Percentiles rank a stretch among this genome's conserved stretches.
These are phyloP conservation scores for Thripadectes ignobilis DNA, from an alignment of 2,797 vertebrate genomes.

Conservation along the genomic window DNA sequence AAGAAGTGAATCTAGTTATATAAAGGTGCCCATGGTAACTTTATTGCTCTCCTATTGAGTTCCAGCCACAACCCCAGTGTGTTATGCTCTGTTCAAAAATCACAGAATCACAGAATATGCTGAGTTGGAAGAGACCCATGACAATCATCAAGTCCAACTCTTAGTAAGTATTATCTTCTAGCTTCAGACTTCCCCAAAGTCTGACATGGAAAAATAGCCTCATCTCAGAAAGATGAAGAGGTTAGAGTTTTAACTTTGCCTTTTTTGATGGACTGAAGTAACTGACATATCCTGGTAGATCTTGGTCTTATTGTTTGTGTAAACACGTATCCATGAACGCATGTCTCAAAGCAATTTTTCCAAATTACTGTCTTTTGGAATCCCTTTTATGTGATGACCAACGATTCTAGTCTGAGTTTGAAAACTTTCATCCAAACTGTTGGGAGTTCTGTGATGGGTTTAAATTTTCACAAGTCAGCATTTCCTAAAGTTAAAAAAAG, in stretches of 20 bases:
- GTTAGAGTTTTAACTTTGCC: background rate
- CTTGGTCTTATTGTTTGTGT: background rate
- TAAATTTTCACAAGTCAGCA: background rate
- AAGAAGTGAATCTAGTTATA: background rate
- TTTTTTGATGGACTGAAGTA: background rate
- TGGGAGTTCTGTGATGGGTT: background rate
- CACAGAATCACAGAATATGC: background rate
- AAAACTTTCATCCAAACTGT: background rate
- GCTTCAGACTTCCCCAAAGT: background rate
- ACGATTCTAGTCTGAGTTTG: background rate
- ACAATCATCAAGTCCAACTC: background rate
- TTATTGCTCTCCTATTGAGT: background rate
- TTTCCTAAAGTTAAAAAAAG: background rate
- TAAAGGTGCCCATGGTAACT: background rate
- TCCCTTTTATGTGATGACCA: background rate
- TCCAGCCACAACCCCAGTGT: background rate
- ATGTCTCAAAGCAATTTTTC: background rate
- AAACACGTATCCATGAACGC: accelerated
- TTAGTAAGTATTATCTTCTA: background rate
- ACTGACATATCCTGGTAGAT: background rate
- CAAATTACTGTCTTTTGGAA: background rate
- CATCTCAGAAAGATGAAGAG: accelerated
- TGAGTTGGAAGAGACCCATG: background rate
- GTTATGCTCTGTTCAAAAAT: background rate
- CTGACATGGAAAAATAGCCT: background rate